Conservation (phyloP, 2,797 vertebrate species). For the Nannoperca obscura region DNA sequence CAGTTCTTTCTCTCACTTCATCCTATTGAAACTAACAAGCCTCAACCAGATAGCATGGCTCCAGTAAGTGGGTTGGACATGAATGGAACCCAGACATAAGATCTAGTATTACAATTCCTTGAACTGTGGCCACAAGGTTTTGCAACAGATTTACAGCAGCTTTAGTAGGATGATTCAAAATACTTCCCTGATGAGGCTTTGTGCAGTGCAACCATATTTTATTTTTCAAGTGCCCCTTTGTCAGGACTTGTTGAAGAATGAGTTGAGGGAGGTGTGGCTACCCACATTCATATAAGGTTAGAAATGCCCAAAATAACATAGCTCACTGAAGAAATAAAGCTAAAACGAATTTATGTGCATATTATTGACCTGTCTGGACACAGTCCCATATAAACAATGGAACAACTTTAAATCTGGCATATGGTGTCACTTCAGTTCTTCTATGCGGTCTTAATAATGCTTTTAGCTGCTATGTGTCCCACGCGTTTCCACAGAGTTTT, state of each 20-base stretch:
- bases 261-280: slow-evolving; percentile 55
- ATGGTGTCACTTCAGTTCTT: slow-evolving; percentile 24
- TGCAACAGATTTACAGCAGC: slow-evolving; percentile 29
- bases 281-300: slow-evolving; percentile 21
- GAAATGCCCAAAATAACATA: slow-evolving; percentile 49
- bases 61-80: slow-evolving; percentile 20
- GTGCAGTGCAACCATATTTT: not conserved
- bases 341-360: slow-evolving; percentile 27
- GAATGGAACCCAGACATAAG: slow-evolving; percentile 34
- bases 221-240: slow-evolving; percentile 55
- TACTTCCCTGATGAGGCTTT: slow-evolving; percentile 45
- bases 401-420: slow-evolving; percentile 32
- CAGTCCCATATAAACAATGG: slow-evolving; percentile 38
- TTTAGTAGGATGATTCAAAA: slow-evolving; percentile 35
- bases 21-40: slow-evolving; percentile 63
- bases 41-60: slow-evolving; percentile 44
- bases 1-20: slow-evolving; percentile 68
- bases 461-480: slow-evolving; percentile 5
- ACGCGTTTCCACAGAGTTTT: slow-evolving; percentile 26
- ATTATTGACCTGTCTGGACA: slow-evolving; percentile 41
- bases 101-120: slow-evolving; percentile 3
- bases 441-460: slow-evolving; percentile 1
- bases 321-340: slow-evolving; percentile 32
- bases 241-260: slow-evolving; percentile 76
- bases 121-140: slow-evolving; percentile 13